Base-by-base conservation (phyloP, 2,797 vertebrate species). In the Craterocephalus amniculus region DNA sequence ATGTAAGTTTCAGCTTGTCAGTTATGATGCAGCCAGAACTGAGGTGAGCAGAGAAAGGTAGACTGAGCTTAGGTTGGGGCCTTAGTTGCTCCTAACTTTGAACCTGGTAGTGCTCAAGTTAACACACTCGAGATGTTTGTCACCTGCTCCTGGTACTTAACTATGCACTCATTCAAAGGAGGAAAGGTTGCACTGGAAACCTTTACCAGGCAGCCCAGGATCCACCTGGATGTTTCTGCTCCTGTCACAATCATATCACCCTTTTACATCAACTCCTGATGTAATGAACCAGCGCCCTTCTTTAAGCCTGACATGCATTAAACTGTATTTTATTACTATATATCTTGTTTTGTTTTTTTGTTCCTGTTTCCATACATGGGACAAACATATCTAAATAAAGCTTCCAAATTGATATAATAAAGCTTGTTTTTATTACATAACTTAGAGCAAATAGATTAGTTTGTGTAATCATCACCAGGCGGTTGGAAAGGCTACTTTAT, bases 1-100 rank as follows among this genome's bases (percentile, higher is more conserved):
- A 99, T 88, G 98, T 99, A 94, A 88, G 95, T 87, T 66, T 27
- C 22, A 64, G 61, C 35, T 31, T 27, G 22, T 40, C 52, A 18
- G 16, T 32, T 45, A 45, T 16, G 16, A 26, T 34, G 8, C 9
- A 4, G 35, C 35, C 3, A 16, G 18, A 27, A 38, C 34, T 38
- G 34, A 59, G 22, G 6, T 22, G 13, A 22, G 3, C 0, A 13
- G 4, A 40, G 38, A 40, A 16, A 16, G 13, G 38, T 40, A 14
- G 16, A 40, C 38, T 14, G 14, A 40, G 14, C 38, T 16, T 16
- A 18, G 38, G 14, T 40, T 14, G 16, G 13, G 43, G 43, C 5
- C 43, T 18, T 43, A 1, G 20, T 43, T 14, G 40, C 16, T 16
- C 38, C 12, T 40, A 14, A 40, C 13, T 20, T 43, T 20, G 4